Evolutionary conservation across 2,797 vertebrate species (phyloP).

Genomic region (Nannoperca australis): DNA sequence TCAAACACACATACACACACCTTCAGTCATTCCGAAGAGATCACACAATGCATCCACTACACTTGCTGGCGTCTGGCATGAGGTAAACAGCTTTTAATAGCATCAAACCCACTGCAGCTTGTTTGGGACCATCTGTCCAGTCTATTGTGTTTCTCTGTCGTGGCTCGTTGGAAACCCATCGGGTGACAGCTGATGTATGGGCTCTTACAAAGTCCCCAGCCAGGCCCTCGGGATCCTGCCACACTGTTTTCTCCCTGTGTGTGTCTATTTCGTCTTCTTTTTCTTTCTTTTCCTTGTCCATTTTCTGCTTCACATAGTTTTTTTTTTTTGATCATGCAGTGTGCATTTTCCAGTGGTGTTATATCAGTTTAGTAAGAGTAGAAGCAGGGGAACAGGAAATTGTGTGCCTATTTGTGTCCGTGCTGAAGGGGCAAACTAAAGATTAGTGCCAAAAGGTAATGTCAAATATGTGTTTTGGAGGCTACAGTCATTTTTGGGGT

Average conservation of each 20-base stretch:
- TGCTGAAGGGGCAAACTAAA: neutral
- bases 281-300: slow-evolving; percentile 20
- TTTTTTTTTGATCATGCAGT: slow-evolving; percentile 29
- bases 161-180: slow-evolving; percentile 78
- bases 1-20: slow-evolving; percentile 52
- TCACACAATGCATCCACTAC: slow-evolving; percentile 60
- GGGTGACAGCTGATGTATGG: slow-evolving; percentile 90
- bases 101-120: slow-evolving; percentile 86
- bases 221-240: slow-evolving; percentile 81
- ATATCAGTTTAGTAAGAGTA: neutral
- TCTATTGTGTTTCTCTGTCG: slow-evolving; percentile 86
- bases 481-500: no score
- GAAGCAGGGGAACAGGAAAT: neutral
- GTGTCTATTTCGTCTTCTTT: slow-evolving; percentile 57
- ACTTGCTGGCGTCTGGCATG: slow-evolving; percentile 76
- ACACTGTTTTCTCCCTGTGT: slow-evolving; percentile 68
- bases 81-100: slow-evolving; percentile 94
- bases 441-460: neutral
- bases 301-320: slow-evolving; percentile 62
- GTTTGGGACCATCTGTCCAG: slow-evolving; percentile 92
- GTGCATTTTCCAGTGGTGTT: slow-evolving; percentile 2
- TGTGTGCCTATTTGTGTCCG: neutral
- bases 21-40: slow-evolving; percentile 56
- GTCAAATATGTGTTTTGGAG: neutral
- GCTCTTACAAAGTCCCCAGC: slow-evolving; percentile 81